Base-by-base conservation (phyloP, 2,888 invertebrate species). In the Neoitamus cyanurus region DNA sequence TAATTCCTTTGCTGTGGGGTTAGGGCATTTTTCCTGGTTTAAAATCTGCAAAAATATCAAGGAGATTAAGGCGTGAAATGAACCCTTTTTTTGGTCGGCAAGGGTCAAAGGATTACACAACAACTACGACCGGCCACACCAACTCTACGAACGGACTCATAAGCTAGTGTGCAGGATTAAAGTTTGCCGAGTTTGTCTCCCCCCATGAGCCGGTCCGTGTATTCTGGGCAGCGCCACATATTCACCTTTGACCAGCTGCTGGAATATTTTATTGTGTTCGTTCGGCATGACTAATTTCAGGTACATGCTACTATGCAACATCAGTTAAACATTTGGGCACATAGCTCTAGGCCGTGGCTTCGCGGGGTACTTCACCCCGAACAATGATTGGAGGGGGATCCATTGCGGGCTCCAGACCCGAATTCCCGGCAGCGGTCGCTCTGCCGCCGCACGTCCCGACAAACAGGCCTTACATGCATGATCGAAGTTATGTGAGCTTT, bases 211-310 rank as follows among this genome's bases (percentile, higher is more conserved):
- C 36, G 13, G 7, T 1, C 0, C 36, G 9, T 2, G 7, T 42
- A n/a, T 20, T 37, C 9, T 0, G 37, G 28, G 1, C 70, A 31
- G n/a, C 31, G 25, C 58, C 58, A 13, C 31, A 70, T 34, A 75
- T 75, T 75, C 75, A 82, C 69, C 82, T 82, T 69, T 82, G 82
- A 69, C 30, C 68, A 37, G 69, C 34, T 69, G 37, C 82, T 37
- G 37, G 82, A 82, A 69, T 82, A 82, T 82, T 82, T 82, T 82
- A 82, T 82, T 82, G 82, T 82, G 82, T 82, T 69, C 82, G 69
- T 82, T 82, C 82, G 69, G 69, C 69, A 69, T 82, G 69, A 82
- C 82, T 82, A 82, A 82, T 82, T 82, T 82, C 69, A 69, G 82
- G 13, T 69, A 82, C 69, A 82, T 82, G 82, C 69, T 69, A 69